Evolutionary conservation across 2,797 vertebrate genomes (phyloP).

Genomic region (Carcharodon carcharias): DNA sequence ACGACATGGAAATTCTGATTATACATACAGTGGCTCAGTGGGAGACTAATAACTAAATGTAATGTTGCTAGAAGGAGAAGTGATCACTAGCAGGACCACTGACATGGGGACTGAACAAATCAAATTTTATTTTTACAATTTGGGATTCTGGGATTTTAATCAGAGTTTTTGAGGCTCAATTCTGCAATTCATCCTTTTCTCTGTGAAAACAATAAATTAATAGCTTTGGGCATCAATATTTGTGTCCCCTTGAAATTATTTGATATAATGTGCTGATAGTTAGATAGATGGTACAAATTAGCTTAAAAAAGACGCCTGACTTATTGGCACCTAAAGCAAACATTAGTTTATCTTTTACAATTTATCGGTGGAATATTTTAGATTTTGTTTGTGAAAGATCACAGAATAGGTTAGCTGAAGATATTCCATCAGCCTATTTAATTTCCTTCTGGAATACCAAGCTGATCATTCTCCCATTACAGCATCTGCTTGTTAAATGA

Average conservation of each 20-base stretch:
- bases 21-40: background rate
- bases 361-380: background rate
- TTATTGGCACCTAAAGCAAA: background rate
- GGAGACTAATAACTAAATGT: background rate
- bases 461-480: background rate
- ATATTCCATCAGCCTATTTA: background rate
- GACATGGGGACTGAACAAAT: background rate
- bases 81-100: background rate
- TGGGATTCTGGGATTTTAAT: background rate
- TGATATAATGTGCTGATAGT: background rate
- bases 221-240: too few species aligned
- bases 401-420: background rate
- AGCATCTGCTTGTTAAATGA: background rate
- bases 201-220: background rate
- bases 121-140: background rate
- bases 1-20: too few species aligned
- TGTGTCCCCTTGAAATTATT: too few species aligned
- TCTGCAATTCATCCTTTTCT: background rate
- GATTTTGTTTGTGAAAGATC: background rate
- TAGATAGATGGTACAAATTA: background rate
- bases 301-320: background rate
- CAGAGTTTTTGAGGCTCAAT: background rate
- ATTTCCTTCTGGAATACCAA: background rate
- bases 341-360: background rate
- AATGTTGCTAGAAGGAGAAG: background rate